Conservation (phyloP, 1,140 invertebrate species). For the Galleria mellonella region DNA sequence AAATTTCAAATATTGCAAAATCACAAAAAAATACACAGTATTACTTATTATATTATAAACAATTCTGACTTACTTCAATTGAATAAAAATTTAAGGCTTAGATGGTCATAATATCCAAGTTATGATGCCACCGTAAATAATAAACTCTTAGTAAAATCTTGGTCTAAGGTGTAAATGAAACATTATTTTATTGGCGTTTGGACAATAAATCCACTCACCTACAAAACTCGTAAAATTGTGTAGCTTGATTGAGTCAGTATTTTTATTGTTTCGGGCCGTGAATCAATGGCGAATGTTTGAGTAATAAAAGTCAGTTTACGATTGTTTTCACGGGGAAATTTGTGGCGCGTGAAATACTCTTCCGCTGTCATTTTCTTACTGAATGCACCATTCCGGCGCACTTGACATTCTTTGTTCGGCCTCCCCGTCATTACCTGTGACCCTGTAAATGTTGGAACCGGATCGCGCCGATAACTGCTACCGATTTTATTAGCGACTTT, state of each 20-base stretch:
- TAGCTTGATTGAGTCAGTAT: slow-evolving; percentile 70
- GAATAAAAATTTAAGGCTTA: slow-evolving; percentile 1
- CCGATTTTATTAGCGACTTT: no score
- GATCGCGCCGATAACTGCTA: no score
- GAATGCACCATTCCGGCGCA: slow-evolving; percentile 35
- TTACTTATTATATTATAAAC: no score
- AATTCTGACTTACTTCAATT: no score
- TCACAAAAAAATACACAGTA: no score
- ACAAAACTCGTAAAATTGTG: slow-evolving; percentile 58
- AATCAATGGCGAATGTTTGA: slow-evolving; percentile 71
- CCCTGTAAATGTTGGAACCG: neutral
- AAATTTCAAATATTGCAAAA: no score
- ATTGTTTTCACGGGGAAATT: slow-evolving; percentile 67
- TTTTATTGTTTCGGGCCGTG: slow-evolving; percentile 67
- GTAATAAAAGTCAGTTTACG: slow-evolving; percentile 68
- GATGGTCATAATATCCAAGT: slow-evolving; percentile 1
- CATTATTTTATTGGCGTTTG: slow-evolving; percentile 49
- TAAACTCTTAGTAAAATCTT: slow-evolving; percentile 21
- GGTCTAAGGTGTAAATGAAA: slow-evolving; percentile 49
- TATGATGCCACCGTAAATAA: slow-evolving; percentile 20
- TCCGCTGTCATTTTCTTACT: slow-evolving; percentile 51
- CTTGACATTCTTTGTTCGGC: slow-evolving; percentile 38
- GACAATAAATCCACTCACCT: slow-evolving; percentile 66
- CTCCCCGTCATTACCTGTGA: slow-evolving; percentile 10
- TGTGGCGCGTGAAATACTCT: slow-evolving; percentile 66